phyloP scores from a whole-genome alignment of 2,888 invertebrate species.

The Tethea ocularis region DNA sequence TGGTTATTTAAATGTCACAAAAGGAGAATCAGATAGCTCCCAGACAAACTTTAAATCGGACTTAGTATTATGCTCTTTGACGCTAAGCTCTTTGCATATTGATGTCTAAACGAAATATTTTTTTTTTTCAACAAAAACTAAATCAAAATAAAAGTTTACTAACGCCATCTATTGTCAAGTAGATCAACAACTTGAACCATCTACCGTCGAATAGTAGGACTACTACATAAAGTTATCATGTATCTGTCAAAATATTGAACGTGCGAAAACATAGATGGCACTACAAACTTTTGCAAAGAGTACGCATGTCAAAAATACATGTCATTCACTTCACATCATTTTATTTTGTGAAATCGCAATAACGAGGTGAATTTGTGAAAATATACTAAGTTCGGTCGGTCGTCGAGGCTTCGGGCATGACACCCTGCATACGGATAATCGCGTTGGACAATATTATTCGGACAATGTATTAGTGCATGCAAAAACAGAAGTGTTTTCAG shows the following conservation, averaged over 20 bases:
- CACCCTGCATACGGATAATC: conserved; percentile 53
- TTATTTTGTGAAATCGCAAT: conserved; percentile 74
- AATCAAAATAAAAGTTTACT: background rate
- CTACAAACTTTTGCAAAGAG: conserved; percentile 40
- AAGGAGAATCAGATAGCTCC: conserved; percentile 4
- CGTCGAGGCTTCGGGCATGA: conserved; percentile 62
- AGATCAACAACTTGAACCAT: conserved; percentile 32
- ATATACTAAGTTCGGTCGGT: conserved; percentile 45
- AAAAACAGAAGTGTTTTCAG: conserved; percentile 42
- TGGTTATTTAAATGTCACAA: conserved; percentile 11
- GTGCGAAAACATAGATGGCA: conserved; percentile 45
- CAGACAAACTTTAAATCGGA: background rate
- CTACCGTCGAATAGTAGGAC: conserved; percentile 37
- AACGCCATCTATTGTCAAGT: conserved; percentile 42
- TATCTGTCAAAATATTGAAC: background rate
- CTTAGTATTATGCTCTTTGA: background rate
- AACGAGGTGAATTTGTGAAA: conserved; percentile 69
- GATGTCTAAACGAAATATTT: background rate
- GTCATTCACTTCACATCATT: conserved; percentile 69
- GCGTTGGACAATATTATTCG: conserved; percentile 43
- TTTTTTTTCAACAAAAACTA: too few relatives aligned
- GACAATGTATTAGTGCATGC: conserved; percentile 49
- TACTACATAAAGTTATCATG: background rate
- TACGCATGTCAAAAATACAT: conserved; percentile 81
- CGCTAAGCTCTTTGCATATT: background rate